These are phyloP conservation scores for Blastobasis lacticolella DNA, from an alignment of 2,888 invertebrate species.

Conservation along the genomic window DNA sequence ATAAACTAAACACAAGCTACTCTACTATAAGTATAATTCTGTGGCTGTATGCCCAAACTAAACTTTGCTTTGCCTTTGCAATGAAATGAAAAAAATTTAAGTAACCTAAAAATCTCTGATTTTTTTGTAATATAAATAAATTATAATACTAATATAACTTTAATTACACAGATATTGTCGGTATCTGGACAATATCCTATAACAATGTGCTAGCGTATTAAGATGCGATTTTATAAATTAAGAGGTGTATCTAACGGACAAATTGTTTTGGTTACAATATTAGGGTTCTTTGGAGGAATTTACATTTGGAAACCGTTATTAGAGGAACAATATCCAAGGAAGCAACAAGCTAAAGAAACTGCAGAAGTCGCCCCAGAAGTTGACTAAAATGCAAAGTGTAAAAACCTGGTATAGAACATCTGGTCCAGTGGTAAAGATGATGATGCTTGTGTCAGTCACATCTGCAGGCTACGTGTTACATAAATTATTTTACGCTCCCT, in stretches of 20 bases:
- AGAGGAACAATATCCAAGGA: slow-evolving; percentile 33
- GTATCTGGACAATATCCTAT: too few species aligned
- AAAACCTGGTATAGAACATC: slow-evolving; percentile 34
- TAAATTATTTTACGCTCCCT: slow-evolving; percentile 39
- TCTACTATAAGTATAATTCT: too few species aligned
- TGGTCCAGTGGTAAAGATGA: slow-evolving; percentile 42
- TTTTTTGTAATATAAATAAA: too few species aligned
- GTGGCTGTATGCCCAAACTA: too few species aligned
- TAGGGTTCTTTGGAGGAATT: slow-evolving; percentile 60
- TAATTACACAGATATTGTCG: too few species aligned
- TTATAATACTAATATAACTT: too few species aligned
- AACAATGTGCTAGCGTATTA: background rate
- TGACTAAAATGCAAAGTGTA: slow-evolving; percentile 35
- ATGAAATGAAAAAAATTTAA: too few species aligned
- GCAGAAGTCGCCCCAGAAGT: slow-evolving; percentile 5
- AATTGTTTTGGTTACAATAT: slow-evolving; percentile 44
- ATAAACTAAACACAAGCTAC: too few species aligned
- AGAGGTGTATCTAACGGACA: slow-evolving; percentile 51
- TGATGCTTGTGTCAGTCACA: slow-evolving; percentile 54
- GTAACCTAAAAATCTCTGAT: too few species aligned
- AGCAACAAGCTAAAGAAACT: slow-evolving; percentile 13
- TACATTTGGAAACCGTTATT: slow-evolving; percentile 71
- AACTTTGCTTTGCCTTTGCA: too few species aligned
- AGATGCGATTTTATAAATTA: slow-evolving; percentile 59
- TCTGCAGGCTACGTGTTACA: slow-evolving; percentile 35